Evolutionary conservation across 2,797 vertebrate species (phyloP), one percentile per base, ranked within the genome.

Genomic region (Tokudaia tokunoshimensis): DNA sequence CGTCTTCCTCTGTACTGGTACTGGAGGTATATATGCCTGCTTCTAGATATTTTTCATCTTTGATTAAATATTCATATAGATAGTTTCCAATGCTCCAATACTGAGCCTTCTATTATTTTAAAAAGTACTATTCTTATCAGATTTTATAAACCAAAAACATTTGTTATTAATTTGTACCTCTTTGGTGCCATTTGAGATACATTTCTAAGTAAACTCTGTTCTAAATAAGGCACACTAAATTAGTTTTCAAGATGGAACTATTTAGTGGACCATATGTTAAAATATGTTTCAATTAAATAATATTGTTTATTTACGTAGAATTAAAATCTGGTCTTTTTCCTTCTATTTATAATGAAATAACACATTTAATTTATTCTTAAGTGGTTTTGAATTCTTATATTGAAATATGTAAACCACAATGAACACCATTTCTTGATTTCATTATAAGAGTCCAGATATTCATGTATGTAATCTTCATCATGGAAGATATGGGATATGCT

Each of bases 261-360:
- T 74, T 94, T 76, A 12, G 19, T 52, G 22, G 20, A 50, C 3
- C 24, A 74, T 22, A 41, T 50, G 22, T 55, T 75, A 61, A n/a
- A 84, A 4, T 14, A 59, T 37, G 7, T 34, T 89, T 93, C 37
- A 86, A 74, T 55, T 86, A 78, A 75, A 26, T 44, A 63, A 15
- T 55, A 34, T 29, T 41, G 72, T 92, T 78, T 82, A 65, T 80
- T 86, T 80, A 72, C 15, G 3, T 41, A 74, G 2, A 75, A 12
- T 41, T 41, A 34, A 96, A 86, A 89, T 50, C 3, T 80, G 8
- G 7, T 61, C 17, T 20, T 89, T 89, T 34, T 3, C 4, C 11
- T 31, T 34, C 4, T 78, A 65, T 44, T 65, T n/a, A 26, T 82
- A 95, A 92, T 79, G 20, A 78, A 93, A 87, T 79, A 19, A 93